phyloP scores from a whole-genome alignment of 2,113 vertebrate genomes.

The Loxodonta africana region DNA sequence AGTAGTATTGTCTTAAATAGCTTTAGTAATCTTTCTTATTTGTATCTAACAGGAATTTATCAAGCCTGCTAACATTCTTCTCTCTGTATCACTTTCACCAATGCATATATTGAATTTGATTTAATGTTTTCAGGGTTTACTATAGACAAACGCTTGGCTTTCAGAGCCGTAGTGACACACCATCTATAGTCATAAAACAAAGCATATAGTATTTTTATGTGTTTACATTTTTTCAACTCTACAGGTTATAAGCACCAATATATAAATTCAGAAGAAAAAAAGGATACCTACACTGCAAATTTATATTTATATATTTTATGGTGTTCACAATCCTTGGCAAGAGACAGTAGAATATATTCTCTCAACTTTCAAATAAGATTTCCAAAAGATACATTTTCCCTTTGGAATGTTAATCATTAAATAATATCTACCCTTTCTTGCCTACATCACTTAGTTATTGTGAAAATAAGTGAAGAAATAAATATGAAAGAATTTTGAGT shows the following conservation, averaged over 20 bases:
- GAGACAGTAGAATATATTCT: slow-evolving; percentile 47
- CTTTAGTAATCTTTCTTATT: background rate
- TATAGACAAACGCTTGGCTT: slow-evolving; percentile 45
- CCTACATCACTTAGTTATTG: slow-evolving; percentile 16
- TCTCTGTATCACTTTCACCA: background rate
- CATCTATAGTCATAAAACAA: slow-evolving; percentile 8
- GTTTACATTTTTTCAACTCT: slow-evolving; percentile 56
- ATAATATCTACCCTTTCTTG: slow-evolving; percentile 38
- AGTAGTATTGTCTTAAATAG: background rate
- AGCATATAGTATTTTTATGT: slow-evolving; percentile 68
- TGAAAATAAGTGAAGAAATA: slow-evolving; percentile 65
- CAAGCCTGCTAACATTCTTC: background rate
- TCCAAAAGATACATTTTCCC: slow-evolving; percentile 3
- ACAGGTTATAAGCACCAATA: slow-evolving; percentile 17
- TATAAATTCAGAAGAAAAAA: slow-evolving; percentile 61
- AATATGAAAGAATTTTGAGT: slow-evolving; percentile 37
- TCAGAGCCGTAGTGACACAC: slow-evolving; percentile 27
- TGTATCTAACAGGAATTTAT: background rate
- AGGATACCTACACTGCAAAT: slow-evolving; percentile 20
- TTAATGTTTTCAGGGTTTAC: slow-evolving; percentile 53
- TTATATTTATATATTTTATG: slow-evolving; percentile 53
- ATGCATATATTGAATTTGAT: slow-evolving; percentile 33
- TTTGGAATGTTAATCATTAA: slow-evolving; percentile 58
- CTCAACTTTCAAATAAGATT: slow-evolving; percentile 64
- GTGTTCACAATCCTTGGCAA: slow-evolving; percentile 33